phyloP scores from a whole-genome alignment of 1,140 invertebrate species.

The Pemphigus obesinymphae region DNA sequence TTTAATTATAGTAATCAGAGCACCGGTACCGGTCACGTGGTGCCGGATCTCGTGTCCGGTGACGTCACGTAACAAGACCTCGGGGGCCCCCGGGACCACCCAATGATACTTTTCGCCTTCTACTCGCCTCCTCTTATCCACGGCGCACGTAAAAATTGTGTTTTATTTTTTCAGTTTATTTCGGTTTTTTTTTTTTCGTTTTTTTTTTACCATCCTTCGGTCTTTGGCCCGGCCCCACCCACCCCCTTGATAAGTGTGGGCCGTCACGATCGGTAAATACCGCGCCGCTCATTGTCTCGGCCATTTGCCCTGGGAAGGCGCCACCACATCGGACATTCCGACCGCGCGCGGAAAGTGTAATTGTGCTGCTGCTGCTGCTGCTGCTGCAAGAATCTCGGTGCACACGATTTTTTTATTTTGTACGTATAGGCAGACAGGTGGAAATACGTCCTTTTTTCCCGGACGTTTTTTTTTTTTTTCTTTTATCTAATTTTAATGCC shows the following conservation, averaged over 20 bases:
- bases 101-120: conserved; percentile 29
- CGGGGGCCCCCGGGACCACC: conserved; percentile 29
- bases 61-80: conserved; percentile 33
- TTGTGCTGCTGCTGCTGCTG: not conserved
- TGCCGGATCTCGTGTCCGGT: conserved; percentile 37
- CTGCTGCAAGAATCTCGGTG: not conserved
- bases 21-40: conserved; percentile 31
- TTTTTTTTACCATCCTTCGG: not conserved
- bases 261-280: conserved; percentile 36
- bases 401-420: not conserved
- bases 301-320: conserved; percentile 15
- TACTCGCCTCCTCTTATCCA: not conserved
- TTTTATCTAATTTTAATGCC: not conserved
- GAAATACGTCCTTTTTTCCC: not conserved
- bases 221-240: not conserved
- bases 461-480: not conserved
- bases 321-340: conserved; percentile 10
- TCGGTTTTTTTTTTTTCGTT: conserved; percentile 7
- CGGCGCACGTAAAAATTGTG: not conserved
- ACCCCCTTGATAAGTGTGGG: conserved; percentile 32
- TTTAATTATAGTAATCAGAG: conserved; percentile 42
- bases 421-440: not conserved
- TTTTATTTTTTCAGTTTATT: too few species aligned
- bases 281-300: not conserved
- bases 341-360: conserved; percentile 24